Base-by-base conservation (phyloP, 1,140 invertebrate species). In the Drosophila albomicans region DNA sequence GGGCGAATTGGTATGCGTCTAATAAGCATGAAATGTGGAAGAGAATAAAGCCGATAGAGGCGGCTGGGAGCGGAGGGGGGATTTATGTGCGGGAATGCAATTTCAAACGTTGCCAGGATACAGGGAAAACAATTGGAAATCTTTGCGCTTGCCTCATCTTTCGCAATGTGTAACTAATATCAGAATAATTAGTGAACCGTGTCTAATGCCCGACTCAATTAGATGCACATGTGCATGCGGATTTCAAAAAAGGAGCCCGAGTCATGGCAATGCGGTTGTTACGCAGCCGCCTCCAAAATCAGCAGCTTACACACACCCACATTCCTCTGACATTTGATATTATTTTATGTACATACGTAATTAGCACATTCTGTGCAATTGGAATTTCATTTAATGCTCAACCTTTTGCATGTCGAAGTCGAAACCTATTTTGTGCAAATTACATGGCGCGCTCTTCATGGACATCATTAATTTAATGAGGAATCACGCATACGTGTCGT, bases 101-200 rank as follows among this genome's bases (percentile, higher is more conserved):
- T 56, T 72, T 13, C 20, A 66, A 49, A 49, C 32, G 69, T 71
- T 74, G 71, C 49, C 32, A 38, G 57, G 65, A 32, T 32, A 69
- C 65, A 20, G 20, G n/a, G 52, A 49, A 25, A 4, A 30, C 46
- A 59, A 59, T 67, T 73, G 70, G 35, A 59, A 52, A 58, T 52
- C 63, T 51, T 66, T 59, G 10, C 20, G 63, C 25, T 25, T 16
- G 15, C 45, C 41, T 52, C 38, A 38, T 15, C 57, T 48, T 54
- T 20, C 10, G 8, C 7, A 15, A 46, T 63, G 46, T 35, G 48
- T 13, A 10, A 35, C 45, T 51, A 49, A 52, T 67, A 51, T 46
- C 45, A 54, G 32, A 51, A 67, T 73, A 73, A 67, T 67, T 59
- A 67, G 54, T 67, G 70, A 73, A 59, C 63, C 70, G 70, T 73